Base-by-base conservation (phyloP, 35 echinoderm and acorn worm species). In the Eucidaris tribuloides region DNA sequence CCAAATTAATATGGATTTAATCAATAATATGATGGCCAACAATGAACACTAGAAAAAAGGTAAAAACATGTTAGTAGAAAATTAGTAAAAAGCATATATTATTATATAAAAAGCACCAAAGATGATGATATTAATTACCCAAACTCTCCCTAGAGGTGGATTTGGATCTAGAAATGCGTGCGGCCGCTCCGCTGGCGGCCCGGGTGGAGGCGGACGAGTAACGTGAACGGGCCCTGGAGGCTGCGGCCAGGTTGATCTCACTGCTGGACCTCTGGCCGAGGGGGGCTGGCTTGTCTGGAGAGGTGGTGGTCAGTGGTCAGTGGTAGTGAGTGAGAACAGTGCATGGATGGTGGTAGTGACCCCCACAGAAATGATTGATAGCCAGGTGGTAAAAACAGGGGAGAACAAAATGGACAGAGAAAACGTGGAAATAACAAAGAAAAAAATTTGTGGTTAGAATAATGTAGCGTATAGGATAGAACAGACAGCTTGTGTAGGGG, bases 111-210 rank as follows among this genome's bases (percentile, higher is more conserved):
- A n/a, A n/a, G n/a, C n/a, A n/a, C n/a, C n/a, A n/a, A n/a, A n/a
- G n/a, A n/a, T n/a, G n/a, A n/a, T n/a, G n/a, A n/a, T n/a, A n/a
- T n/a, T n/a, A n/a, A n/a, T 97, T 99, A 99, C 96, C 94, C 66
- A 99, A 78, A 63, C 87, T 99, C 54, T 99, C 96, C 64, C 90
- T 93, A 77, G 96, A 99, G 37, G 96, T 93, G 7, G 90, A 93
- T 84, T 99, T 99, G 35, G 90, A 97, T 58, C 94, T 81, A 40
- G 94, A 81, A 76, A 97, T 77, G 34, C 94, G 62, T 13, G 89
- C 91, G 7, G 94, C 84, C 46, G 81, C 71, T 31, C 81, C 83
- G 43, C 84, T 66, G 3, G 94, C 76, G 43, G 77, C 82, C 17
- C 85, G 70, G 9, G 83, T 77, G 30, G 65, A 82, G 42, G 77